Conservation (phyloP, 2,888 invertebrate species). For the Calliopum simillimum region DNA sequence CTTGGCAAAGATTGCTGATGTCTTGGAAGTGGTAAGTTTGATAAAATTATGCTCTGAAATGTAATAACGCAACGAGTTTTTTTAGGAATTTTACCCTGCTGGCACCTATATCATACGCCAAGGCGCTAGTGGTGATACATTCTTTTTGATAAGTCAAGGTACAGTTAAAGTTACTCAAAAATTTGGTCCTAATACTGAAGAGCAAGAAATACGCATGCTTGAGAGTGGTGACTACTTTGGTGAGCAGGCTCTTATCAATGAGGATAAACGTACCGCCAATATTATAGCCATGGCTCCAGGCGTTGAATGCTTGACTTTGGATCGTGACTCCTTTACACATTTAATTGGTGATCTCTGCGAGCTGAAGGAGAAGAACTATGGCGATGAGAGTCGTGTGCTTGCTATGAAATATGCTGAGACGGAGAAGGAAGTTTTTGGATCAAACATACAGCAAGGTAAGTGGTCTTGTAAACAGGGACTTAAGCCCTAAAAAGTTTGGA, state of each 20-base stretch:
- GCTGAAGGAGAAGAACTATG: conserved; percentile 80
- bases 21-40: conserved; percentile 80
- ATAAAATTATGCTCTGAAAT: not conserved
- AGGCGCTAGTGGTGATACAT: conserved; percentile 89
- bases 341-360: conserved; percentile 82
- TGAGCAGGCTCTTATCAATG: conserved; percentile 86
- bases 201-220: conserved; percentile 78
- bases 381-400: conserved; percentile 72
- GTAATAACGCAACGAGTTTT: not conserved
- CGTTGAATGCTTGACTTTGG: conserved; percentile 88
- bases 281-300: conserved; percentile 89
- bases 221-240: conserved; percentile 88
- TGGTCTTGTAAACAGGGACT: not conserved
- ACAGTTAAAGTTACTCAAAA: conserved; percentile 80
- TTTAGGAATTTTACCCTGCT: conserved; percentile 82
- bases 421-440: conserved; percentile 62
- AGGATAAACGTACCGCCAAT: conserved; percentile 90
- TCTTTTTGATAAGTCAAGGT: conserved; percentile 90
- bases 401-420: conserved; percentile 65
- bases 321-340: conserved; percentile 80
- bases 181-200: conserved; percentile 70
- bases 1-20: conserved; percentile 86
- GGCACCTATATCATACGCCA: conserved; percentile 86
- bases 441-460: conserved; percentile 62
- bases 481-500: not conserved